Base-by-base conservation (phyloP, 37 sponge, comb jelly and placozoan species). In the Sycon ciliatum region DNA sequence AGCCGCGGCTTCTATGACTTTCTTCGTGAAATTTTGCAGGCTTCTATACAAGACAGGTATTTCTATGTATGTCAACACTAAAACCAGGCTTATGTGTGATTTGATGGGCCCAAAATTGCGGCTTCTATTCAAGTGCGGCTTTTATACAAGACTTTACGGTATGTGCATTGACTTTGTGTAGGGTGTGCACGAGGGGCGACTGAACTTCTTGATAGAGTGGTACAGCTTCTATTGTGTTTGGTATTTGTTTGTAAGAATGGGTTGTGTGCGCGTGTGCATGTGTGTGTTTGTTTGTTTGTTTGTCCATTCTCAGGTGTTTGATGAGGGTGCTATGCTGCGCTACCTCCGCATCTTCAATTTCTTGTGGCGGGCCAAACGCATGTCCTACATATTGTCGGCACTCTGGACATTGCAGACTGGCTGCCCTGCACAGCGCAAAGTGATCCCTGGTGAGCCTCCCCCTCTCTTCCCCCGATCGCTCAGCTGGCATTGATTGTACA, bases 351-450 rank as follows among this genome's bases (percentile, higher is more conserved):
- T 86, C 57, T 93, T 87, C 85, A 98, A 92, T 71, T 89, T 98
- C 68, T 68, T 98, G 39, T 98, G 99, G 99, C 73, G 90, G 27
- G 90, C 86, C 3, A 92, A 98, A 74, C 71, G 99, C n/a, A 92
- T 92, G 54, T 90, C 92, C 69, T 81, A 82, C 69, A 76, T 74
- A 5, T 75, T 98, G 40, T 62, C 84, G n/a, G 63, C 69, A 23
- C 76, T 87, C 54, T 92, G 99, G 93, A 76, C 64, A 18, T 56
- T 80, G 0, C 87, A 84, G 62, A 76, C 65, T 27, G 66, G 77
- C 30, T 32, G 82, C 63, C 60, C 57, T 54, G 62, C 66, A 38
- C 13, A 38, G 0, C 82, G 87, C 27, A 57, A 75, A 28, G 33
- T 61, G 27, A 71, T 85, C n/a, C 66, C 81, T 67, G 92, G 92